phyloP scores from a whole-genome alignment of 2,888 invertebrate genomes.

The Lordiphosa fenestrarum region DNA sequence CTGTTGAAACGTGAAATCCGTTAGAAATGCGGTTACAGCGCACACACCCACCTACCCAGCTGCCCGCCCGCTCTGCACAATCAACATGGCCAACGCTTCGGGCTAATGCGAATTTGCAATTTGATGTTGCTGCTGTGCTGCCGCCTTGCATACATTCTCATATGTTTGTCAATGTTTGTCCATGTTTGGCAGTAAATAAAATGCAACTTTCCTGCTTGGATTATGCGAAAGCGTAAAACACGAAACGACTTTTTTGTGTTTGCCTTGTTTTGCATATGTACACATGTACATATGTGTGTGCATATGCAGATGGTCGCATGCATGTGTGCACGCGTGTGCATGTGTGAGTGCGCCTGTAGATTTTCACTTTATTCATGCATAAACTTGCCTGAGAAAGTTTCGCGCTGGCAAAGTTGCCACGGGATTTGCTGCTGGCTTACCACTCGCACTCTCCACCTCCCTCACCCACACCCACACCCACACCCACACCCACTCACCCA shows the following conservation, averaged over 20 bases:
- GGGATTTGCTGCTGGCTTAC: conserved; percentile 33
- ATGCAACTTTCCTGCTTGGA: conserved; percentile 12
- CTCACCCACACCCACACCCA: neutral
- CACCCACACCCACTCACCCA: neutral
- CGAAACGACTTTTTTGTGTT: conserved; percentile 14
- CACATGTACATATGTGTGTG: neutral
- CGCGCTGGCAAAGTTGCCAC: conserved; percentile 40
- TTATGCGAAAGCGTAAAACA: conserved; percentile 14
- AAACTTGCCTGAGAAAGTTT: conserved; percentile 42
- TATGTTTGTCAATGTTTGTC: conserved; percentile 10
- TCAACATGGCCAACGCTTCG: no score
- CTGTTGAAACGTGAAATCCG: neutral
- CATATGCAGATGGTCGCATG: neutral
- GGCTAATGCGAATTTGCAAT: conserved; percentile 13
- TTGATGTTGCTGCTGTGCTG: neutral
- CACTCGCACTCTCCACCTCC: neutral
- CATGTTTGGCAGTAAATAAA: conserved; percentile 11
- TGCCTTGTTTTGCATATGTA: conserved; percentile 8
- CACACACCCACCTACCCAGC: neutral
- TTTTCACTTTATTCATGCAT: conserved; percentile 44
- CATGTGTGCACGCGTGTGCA: neutral
- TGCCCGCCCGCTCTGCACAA: no score
- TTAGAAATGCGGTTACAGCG: conserved; percentile 1
- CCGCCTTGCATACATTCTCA: neutral
- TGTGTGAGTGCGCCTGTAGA: conserved; percentile 28